Base-by-base conservation (phyloP, 2,113 vertebrate genomes). In the Oenanthe oenanthe region DNA sequence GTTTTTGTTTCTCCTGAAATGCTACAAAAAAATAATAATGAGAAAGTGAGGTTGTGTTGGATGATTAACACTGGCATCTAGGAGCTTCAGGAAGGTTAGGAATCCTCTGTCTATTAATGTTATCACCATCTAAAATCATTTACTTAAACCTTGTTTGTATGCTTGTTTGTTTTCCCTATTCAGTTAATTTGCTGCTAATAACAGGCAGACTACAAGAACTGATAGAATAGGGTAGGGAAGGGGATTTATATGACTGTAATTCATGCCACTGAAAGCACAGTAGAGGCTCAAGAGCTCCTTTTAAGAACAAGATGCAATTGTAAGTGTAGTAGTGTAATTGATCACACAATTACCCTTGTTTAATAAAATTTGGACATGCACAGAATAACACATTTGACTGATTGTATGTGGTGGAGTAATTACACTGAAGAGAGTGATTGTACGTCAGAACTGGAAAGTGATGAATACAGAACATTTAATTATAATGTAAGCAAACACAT, bases 391-490 rank as follows among this genome's bases (percentile, higher is more conserved):
- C 51, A 78, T 95, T 88, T 76, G 95, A 95, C 75, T 67, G 88
- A 92, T 80, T 32, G 62, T 89, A 75, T 10, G 40, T 13, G 9
- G 50, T 40, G 71, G 75, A 95, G 74, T 92, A 97, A 97, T 95
- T 95, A 92, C 60, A 95, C 24, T 43, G 80, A 84, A 92, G 84
- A 95, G 54, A 96, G 57, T 70, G 93, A 96, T 96, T 66, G 36
- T 73, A 96, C 95, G 90, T 83, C 80, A 91, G 62, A 84, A 68
- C 47, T 78, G 74, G 66, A 75, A 96, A 96, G 74, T 50, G 82
- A 94, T 92, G 92, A 95, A 93, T 87, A 90, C 42, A 91, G 85
- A 93, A 31, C 22, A 85, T 94, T 96, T 94, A 94, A 95, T 96
- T 97, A 96, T 73, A 70, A 62, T 86, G 72, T 92, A 96, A 92